Evolutionary conservation across 2,888 invertebrate genomes (phyloP).

Genomic region (Nephrotoma guestfalica): DNA sequence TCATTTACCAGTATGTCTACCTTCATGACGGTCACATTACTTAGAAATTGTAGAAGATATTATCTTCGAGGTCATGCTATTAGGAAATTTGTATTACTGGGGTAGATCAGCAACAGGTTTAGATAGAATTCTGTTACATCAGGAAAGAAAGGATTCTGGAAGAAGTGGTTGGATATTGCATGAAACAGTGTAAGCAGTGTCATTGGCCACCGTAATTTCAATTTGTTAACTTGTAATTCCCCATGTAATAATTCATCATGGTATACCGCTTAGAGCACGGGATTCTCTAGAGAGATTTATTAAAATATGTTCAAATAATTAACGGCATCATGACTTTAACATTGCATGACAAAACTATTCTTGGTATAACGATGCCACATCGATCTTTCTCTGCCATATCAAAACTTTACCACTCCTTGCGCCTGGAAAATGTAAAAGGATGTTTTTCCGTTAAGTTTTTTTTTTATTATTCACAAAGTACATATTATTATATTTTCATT

Average conservation of each 20-base stretch:
- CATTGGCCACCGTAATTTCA: too few species aligned
- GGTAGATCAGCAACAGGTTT: too few species aligned
- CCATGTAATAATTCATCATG: neutral
- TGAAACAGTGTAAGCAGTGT: too few species aligned
- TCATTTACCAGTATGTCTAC: too few species aligned
- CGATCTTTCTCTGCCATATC: neutral
- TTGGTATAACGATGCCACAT: neutral
- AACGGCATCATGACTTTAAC: neutral
- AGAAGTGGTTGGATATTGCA: too few species aligned
- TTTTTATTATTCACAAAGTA: neutral
- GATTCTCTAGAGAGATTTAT: neutral
- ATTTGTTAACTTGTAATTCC: too few species aligned
- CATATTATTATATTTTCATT: neutral
- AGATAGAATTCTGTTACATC: too few species aligned
- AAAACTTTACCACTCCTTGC: neutral
- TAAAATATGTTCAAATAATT: neutral
- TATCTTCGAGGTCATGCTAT: too few species aligned
- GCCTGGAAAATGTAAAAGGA: neutral
- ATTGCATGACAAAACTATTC: neutral
- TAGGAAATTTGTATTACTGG: too few species aligned
- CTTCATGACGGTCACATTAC: too few species aligned
- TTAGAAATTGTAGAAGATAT: too few species aligned
- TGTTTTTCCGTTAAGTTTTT: neutral
- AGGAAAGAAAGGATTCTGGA: too few species aligned
- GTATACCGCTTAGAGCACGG: neutral